Percentiles rank a stretch among this genome's conserved stretches.
Evolutionary conservation across 1,140 invertebrate genomes (phyloP).

Genomic region (Anastatus disparis): DNA sequence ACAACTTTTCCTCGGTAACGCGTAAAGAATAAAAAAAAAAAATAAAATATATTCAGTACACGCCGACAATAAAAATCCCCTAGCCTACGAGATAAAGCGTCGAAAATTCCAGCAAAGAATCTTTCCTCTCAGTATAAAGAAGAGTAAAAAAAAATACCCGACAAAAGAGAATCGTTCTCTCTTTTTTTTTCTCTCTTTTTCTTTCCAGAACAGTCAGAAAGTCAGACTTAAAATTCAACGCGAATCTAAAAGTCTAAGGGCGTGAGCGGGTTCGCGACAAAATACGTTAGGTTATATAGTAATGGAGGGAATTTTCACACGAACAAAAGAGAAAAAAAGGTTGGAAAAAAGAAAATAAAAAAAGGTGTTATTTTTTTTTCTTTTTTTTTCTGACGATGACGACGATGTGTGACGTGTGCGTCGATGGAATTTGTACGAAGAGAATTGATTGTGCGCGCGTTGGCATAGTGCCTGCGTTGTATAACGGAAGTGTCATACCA

Average conservation of each 20-base stretch:
- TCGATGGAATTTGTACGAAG: neutral
- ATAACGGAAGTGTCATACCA: neutral
- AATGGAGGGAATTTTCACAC: slow-evolving; percentile 29
- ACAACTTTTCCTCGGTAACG: too few relatives aligned
- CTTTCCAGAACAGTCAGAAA: too few relatives aligned
- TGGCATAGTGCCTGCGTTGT: neutral
- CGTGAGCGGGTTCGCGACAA: neutral
- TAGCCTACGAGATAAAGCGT: slow-evolving; percentile 9
- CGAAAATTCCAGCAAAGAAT: slow-evolving; percentile 27
- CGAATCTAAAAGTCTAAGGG: slow-evolving; percentile 38
- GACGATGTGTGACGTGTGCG: neutral
- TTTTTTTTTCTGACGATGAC: too few relatives aligned
- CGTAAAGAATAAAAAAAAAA: too few relatives aligned
- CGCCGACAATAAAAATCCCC: slow-evolving; percentile 14
- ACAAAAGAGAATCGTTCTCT: neutral
- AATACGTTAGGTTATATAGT: slow-evolving; percentile 19
- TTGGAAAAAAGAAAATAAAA: too few relatives aligned
- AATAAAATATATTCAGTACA: too few relatives aligned
- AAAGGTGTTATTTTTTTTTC: too few relatives aligned
- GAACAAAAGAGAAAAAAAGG: too few relatives aligned
- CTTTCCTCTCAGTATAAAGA: slow-evolving; percentile 25
- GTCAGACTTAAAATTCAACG: slow-evolving; percentile 32
- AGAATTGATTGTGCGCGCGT: slow-evolving; percentile 21
- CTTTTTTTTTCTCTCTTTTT: too few relatives aligned
- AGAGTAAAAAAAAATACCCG: slow-evolving; percentile 12